Conservation (phyloP, 2,888 invertebrate genomes). For the Pomacea canaliculata region DNA sequence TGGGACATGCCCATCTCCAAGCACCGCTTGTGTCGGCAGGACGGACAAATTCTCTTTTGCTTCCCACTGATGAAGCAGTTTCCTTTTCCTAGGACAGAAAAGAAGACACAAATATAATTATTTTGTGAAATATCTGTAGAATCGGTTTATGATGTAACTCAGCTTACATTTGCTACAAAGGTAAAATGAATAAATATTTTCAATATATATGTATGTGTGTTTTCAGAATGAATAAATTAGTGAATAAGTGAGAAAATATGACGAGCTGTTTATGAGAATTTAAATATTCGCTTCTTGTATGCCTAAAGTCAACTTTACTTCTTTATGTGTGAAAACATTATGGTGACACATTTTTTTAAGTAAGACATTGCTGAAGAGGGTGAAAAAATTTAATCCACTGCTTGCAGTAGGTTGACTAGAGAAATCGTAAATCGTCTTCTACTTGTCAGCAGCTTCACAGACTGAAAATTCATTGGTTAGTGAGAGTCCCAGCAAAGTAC, state of each 20-base stretch:
- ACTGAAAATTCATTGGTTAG: no score
- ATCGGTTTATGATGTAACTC: no score
- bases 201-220: no score
- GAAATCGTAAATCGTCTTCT: no score
- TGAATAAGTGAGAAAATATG: background rate
- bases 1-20: conserved; percentile 63
- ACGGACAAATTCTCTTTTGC: conserved; percentile 56
- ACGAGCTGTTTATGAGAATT: background rate
- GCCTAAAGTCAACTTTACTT: no score
- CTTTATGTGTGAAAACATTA: background rate
- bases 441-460: no score
- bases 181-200: background rate
- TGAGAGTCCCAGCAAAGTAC: no score
- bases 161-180: background rate
- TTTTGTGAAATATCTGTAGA: no score
- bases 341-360: background rate
- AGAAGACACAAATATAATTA: background rate
- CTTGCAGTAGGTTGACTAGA: no score
- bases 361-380: background rate
- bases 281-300: background rate
- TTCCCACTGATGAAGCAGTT: background rate
- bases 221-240: background rate
- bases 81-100: background rate
- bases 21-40: conserved; percentile 62
- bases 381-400: background rate